Evolutionary conservation across 1,140 invertebrate species (phyloP).

Genomic region (Heliconius himera): DNA sequence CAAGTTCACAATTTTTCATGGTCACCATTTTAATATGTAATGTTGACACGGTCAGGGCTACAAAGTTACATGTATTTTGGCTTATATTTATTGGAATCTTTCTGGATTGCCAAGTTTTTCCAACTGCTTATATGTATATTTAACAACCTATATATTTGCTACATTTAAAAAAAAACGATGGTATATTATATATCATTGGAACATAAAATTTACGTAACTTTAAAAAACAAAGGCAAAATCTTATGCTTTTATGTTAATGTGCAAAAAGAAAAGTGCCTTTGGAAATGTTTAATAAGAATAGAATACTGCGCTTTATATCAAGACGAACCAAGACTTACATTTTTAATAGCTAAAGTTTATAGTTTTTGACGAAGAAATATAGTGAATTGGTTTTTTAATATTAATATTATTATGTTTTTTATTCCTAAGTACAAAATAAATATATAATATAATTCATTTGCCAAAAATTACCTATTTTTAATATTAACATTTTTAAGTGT

Average conservation of each 20-base stretch:
- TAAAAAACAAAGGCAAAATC: background rate
- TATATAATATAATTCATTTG: too few relatives aligned
- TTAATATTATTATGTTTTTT: too few relatives aligned
- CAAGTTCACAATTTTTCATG: background rate
- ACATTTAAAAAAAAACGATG: background rate
- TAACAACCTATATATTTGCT: background rate
- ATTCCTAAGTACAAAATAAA: too few relatives aligned
- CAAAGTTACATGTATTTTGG: background rate
- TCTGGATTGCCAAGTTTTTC: background rate
- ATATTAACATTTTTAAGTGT: too few relatives aligned
- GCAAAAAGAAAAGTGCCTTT: background rate
- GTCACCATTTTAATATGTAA: background rate
- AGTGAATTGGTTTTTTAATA: too few relatives aligned
- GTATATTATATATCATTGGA: too few relatives aligned
- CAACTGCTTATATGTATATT: background rate
- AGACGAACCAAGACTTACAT: background rate
- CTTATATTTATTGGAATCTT: background rate
- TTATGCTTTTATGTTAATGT: background rate
- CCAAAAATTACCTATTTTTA: too few relatives aligned
- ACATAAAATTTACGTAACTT: background rate
- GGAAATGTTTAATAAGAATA: background rate
- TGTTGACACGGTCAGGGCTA: constrained; percentile 4
- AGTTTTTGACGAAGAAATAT: too few relatives aligned
- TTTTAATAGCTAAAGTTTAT: too few relatives aligned
- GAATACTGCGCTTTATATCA: background rate